Evolutionary conservation across 1,140 invertebrate species (phyloP), one percentile per base, ranked within the genome.

Genomic region (Nasonia vitripennis): DNA sequence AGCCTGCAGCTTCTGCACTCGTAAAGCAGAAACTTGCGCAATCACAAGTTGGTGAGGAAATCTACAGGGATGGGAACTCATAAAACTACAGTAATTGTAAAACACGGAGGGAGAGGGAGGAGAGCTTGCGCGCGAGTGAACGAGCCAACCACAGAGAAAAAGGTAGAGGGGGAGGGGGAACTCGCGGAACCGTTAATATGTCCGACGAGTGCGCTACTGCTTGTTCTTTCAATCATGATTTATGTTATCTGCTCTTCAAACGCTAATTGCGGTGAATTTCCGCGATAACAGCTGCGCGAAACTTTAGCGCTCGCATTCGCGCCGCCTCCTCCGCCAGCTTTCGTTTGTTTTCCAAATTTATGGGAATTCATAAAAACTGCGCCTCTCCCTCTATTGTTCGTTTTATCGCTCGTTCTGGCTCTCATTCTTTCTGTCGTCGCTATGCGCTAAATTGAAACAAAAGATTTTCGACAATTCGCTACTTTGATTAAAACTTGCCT

Each of bases 61-160:
- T 62, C 55, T 62, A 62, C 55, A 62, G 55, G 55, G 55, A 62
- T 62, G 55, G 55, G 55, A 62, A 62, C 55, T 62, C 55, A 62
- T 62, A 62, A 62, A 62, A 62, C 55, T 62, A 62, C 55, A 62
- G 55, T 62, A 62, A 62, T 62, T 62, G 55, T 62, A 62, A 62
- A 62, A 62, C 55, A n/a, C 17, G 14, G 27, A 2, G 17, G 17
- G 12, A 14, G 41, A 5, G 55, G 20, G 55, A 6, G 55, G 17
- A 1, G 55, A 17, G 55, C 6, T 62, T 20, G 55, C 0, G 51
- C 12, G 51, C 6, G 55, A 62, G 55, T 12, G 48, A 51, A 51
- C 12, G 12, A 51, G 48, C 48, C 48, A 51, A 51, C 48, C 48
- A 12, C 14, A 51, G 48, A 51, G 48, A 12, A 5, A 62, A 20